These are phyloP conservation scores for Drosophila sp. DNA, from an alignment of 1,140 invertebrate genomes.

Conservation along the genomic window DNA sequence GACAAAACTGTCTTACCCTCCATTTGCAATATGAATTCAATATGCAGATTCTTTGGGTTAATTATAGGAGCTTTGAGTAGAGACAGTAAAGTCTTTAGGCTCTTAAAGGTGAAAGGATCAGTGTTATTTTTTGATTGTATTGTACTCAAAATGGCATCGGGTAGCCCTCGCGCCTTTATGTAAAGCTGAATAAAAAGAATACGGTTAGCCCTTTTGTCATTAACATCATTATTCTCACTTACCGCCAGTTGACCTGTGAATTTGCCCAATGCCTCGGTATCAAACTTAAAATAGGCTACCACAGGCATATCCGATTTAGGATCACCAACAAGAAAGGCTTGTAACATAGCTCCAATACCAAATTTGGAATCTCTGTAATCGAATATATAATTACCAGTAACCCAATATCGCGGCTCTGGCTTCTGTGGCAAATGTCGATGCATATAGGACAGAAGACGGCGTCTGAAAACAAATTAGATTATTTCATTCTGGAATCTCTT, in stretches of 20 bases:
- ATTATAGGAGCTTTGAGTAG: slow-evolving; percentile 84
- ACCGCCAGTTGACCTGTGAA: slow-evolving; percentile 85
- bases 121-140: slow-evolving; percentile 78
- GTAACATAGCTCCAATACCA: slow-evolving; percentile 86
- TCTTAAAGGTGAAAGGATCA: slow-evolving; percentile 82
- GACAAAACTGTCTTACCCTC: slow-evolving; percentile 86
- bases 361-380: slow-evolving; percentile 86
- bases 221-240: slow-evolving; percentile 50
- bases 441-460: slow-evolving; percentile 86
- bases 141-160: slow-evolving; percentile 75
- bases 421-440: slow-evolving; percentile 84
- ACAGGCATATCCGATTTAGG: slow-evolving; percentile 86
- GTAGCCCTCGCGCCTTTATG: slow-evolving; percentile 85
- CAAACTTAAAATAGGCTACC: slow-evolving; percentile 85
- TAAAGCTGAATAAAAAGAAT: slow-evolving; percentile 83
- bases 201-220: not conserved
- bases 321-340: slow-evolving; percentile 86
- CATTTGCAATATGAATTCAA: slow-evolving; percentile 85
- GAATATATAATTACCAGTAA: slow-evolving; percentile 87
- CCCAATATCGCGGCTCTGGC: slow-evolving; percentile 83
- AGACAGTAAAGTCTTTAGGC: slow-evolving; percentile 84
- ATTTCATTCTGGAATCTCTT: not conserved
- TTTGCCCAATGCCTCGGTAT: slow-evolving; percentile 85
- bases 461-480: slow-evolving; percentile 70
- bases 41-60: slow-evolving; percentile 83